Percentiles rank a stretch among this genome's conserved stretches.
Conservation (phyloP, 2,797 vertebrate species). For the Rhinoraja longicauda region DNA sequence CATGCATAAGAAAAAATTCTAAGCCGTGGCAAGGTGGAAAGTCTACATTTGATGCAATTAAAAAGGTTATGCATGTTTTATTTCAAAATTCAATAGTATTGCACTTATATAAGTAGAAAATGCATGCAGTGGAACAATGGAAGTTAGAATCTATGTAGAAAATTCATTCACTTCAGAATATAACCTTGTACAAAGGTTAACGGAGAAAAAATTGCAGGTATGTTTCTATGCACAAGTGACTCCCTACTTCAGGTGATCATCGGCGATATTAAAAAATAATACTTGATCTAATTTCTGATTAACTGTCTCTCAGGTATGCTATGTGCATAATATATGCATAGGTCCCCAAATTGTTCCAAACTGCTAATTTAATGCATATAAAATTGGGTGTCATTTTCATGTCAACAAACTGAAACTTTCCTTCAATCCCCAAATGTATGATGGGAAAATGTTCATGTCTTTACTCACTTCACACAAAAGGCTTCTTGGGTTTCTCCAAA, state of each 20-base stretch:
- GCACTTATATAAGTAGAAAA: neutral
- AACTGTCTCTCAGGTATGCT: neutral
- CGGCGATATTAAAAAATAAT: neutral
- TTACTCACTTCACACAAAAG: neutral
- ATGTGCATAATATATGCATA: neutral
- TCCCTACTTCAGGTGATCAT: neutral
- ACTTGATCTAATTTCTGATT: neutral
- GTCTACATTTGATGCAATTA: conserved; percentile 92
- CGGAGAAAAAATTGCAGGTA: neutral
- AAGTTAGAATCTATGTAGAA: neutral
- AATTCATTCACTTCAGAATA: neutral
- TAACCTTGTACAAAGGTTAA: neutral
- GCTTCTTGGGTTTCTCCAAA: neutral
- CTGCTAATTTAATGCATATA: neutral
- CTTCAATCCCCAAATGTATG: neutral
- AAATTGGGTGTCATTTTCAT: neutral
- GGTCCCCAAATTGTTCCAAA: neutral
- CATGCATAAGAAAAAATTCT: conserved; percentile 91
- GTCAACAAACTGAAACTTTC: neutral
- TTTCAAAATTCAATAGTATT: neutral
- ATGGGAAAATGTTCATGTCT: neutral
- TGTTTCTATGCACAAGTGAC: neutral
- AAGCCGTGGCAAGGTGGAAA: conserved; percentile 97
- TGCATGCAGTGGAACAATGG: neutral
- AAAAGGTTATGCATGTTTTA: conserved; percentile 72